A percentile compares a stretch with the other conserved stretches of the same genome.
Conservation (phyloP, 23 tunicate genomes). For the Styela clava region DNA sequence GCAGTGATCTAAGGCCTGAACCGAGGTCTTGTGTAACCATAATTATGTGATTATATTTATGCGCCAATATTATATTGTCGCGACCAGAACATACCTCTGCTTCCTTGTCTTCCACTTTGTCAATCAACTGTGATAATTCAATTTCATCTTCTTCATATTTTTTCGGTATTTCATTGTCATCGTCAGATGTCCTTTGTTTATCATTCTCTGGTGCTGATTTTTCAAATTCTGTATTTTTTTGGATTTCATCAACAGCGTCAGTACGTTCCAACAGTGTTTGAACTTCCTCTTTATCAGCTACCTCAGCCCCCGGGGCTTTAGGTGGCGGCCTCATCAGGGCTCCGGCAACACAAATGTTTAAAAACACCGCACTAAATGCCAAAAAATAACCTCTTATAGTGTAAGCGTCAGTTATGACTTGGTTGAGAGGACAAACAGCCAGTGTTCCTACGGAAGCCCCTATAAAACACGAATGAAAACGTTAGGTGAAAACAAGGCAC, state of each 20-base stretch:
- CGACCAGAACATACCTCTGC: too few relatives aligned
- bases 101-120: not conserved
- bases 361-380: slow-evolving; percentile 51
- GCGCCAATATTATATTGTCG: too few relatives aligned
- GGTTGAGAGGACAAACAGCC: slow-evolving; percentile 71
- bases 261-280: too few relatives aligned
- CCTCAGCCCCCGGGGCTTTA: too few relatives aligned
- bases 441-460: slow-evolving; percentile 81
- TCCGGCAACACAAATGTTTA: slow-evolving; percentile 65
- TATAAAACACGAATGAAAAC: slow-evolving; percentile 8
- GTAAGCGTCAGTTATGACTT: slow-evolving; percentile 32
- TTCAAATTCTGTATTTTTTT: too few relatives aligned
- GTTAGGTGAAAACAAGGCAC: too few relatives aligned
- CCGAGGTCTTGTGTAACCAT: too few relatives aligned
- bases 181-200: too few relatives aligned
- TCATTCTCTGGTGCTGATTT: too few relatives aligned
- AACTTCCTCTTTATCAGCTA: too few relatives aligned
- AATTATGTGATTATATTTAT: too few relatives aligned
- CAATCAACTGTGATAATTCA: not conserved
- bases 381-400: slow-evolving; percentile 54
- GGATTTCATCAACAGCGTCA: not conserved
- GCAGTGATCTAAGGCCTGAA: too few relatives aligned
- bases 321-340: slow-evolving; percentile 68
- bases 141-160: not conserved
- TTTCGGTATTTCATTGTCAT: not conserved